Evolutionary conservation across 2,113 vertebrate genomes (phyloP), one percentile per base, ranked within the genome.

Genomic region (Anhinga rufa): DNA sequence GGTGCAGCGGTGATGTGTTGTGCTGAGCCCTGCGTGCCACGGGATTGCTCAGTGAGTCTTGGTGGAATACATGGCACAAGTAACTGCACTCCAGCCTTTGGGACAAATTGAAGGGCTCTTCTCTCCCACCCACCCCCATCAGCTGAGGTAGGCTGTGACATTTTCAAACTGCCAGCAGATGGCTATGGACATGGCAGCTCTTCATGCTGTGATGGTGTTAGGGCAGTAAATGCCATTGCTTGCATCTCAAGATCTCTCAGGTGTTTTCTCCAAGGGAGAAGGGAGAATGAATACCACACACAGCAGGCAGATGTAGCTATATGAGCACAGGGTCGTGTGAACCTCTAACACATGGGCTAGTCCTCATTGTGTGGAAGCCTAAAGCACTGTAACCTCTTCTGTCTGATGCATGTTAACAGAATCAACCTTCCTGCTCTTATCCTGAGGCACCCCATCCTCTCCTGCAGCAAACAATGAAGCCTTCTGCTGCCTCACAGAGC

Each of bases 1-100:
- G 3, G 34, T n/a, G 40, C 0, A 2, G 10, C 3, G 1, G 12
- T 24, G 10, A 9, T 51, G 12, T 51, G 42, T 51, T 52, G 9
- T 28, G 61, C 65, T 75, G 61, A 58, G 61, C 19, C 25, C 51
- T 44, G 61, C 3, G 0, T 44, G 29, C 54, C 36, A 25, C 2
- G 1, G 55, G 57, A 62, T 66, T 17, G 2, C 48, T 68, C 3
- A 1, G 42, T 14, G 42, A 31, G 55, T 20, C 40, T 78, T 4
- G 1, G 8, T 42, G 69, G 58, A 28, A 10, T 29, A 12, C 14
- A 4, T 2, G 29, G 49, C 38, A 55, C 48, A 38, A 40, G 12
- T 32, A 91, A 51, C 28, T 44, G 68, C 40, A 49, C 12, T 36
- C 4, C 31, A 74, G 26, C 18, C 69, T 82, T 34, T 31, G 79